Evolutionary conservation across 2,113 vertebrate species (phyloP).

Genomic region (Paratilapia polleni): DNA sequence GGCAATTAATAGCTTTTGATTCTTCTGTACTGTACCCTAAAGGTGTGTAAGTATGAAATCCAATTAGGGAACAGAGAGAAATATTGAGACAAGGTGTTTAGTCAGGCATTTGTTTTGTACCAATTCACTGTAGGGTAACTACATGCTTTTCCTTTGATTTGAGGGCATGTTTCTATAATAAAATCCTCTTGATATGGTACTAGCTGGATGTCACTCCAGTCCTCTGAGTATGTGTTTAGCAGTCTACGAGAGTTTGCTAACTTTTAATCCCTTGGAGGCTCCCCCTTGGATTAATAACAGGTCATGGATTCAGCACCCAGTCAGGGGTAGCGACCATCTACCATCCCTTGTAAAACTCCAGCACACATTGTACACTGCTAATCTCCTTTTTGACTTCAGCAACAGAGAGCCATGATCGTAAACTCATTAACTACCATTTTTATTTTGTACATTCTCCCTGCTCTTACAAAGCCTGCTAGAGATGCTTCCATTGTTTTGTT

Average conservation of each 20-base stretch:
- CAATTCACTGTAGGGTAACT: not conserved
- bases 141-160: not conserved
- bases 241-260: not conserved
- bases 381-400: not conserved
- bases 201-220: not conserved
- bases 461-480: not conserved
- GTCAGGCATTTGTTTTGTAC: not conserved
- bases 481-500: not conserved
- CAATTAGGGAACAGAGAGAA: not conserved
- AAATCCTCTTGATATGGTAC: not conserved
- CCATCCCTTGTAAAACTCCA: not conserved
- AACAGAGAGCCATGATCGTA: too few species aligned
- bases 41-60: constrained; percentile 1
- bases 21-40: not conserved
- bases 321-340: not conserved
- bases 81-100: not conserved
- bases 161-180: not conserved
- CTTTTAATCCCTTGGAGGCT: not conserved
- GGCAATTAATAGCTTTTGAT: not conserved
- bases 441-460: not conserved
- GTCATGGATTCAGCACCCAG: not conserved
- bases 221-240: not conserved
- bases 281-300: not conserved
- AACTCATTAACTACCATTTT: not conserved
- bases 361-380: not conserved